Evolutionary conservation across 2,888 invertebrate genomes (phyloP), one percentile per base, ranked within the genome.

Genomic region (Metallyticus violacea): DNA sequence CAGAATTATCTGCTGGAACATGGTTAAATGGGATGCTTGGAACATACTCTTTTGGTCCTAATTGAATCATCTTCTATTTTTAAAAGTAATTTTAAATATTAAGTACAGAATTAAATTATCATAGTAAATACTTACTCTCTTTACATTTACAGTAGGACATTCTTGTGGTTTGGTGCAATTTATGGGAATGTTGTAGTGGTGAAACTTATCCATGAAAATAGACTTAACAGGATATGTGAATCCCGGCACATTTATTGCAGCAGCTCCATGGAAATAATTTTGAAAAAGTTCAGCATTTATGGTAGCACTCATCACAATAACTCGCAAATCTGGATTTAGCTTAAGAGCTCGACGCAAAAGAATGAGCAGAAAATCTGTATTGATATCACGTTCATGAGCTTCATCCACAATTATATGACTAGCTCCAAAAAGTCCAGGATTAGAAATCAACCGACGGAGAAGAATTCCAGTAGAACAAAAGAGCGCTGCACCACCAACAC

Each of bases 221-320:
- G 93, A 91, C 86, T 94, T 90, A 0, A 96, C 96, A 0, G 95
- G 94, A 90, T 92, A 93, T 0, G 94, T 93, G 79, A 93, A 93
- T 95, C 96, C 92, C 1, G 92, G 92, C n/a, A 93, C 90, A 84
- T 92, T 90, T 76, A 93, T 89, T 9, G 91, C 88, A 4, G 90
- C 89, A 2, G 92, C 91, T 85, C 90, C 89, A 26, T 90, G 89
- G 79, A 93, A 94, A 89, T 93, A 95, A 90, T 92, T 91, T 85
- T 94, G 93, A 90, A 96, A 95, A 2, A 94, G 91, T 4, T 92
- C 92, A 0, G 93, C 93, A 88, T 96, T 94, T 7, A 96, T 91
- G 0, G 96, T 96, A 0, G 96, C 96, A 88, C 96, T 96, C 96
- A 96, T 96, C 0, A 96, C 91, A 3, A 96, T 90, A 0, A 96